These are phyloP conservation scores for Hemibagrus wyckioides DNA, from an alignment of 2,113 vertebrate species.

Conservation along the genomic window DNA sequence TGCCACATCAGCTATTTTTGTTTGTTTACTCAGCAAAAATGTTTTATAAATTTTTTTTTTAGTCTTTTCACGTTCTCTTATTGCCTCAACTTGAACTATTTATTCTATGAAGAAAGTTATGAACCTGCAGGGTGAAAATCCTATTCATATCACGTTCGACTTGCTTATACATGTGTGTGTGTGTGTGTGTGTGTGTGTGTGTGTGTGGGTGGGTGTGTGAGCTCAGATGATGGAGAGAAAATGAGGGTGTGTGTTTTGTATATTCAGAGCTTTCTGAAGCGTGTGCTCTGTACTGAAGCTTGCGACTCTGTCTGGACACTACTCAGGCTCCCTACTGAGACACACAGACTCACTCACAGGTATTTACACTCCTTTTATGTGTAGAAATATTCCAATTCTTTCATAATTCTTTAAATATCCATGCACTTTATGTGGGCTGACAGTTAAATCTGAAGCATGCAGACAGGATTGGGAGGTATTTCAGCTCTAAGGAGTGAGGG, in stretches of 20 bases:
- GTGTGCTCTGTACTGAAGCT: background rate
- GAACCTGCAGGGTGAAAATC: background rate
- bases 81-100: background rate
- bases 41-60: background rate
- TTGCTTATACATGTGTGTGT: slow-evolving; percentile 37
- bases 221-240: slow-evolving; percentile 26
- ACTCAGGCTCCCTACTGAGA: slow-evolving; percentile 17
- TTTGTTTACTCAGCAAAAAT: background rate
- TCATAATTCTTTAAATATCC: background rate
- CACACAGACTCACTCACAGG: slow-evolving; percentile 25
- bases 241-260: slow-evolving; percentile 42
- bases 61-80: background rate
- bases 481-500: background rate
- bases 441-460: background rate
- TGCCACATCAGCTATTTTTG: background rate
- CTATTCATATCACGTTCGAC: slow-evolving; percentile 12
- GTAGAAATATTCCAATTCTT: background rate
- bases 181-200: slow-evolving; percentile 27
- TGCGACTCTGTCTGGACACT: slow-evolving; percentile 7
- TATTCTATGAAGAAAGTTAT: background rate
- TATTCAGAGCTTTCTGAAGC: slow-evolving; percentile 20
- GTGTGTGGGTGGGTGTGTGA: slow-evolving; percentile 35
- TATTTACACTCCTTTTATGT: slow-evolving; percentile 15
- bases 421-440: background rate
- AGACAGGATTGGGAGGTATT: background rate